Evolutionary conservation across 2,888 invertebrate genomes (phyloP).

Genomic region (Limnephilus lunatus): DNA sequence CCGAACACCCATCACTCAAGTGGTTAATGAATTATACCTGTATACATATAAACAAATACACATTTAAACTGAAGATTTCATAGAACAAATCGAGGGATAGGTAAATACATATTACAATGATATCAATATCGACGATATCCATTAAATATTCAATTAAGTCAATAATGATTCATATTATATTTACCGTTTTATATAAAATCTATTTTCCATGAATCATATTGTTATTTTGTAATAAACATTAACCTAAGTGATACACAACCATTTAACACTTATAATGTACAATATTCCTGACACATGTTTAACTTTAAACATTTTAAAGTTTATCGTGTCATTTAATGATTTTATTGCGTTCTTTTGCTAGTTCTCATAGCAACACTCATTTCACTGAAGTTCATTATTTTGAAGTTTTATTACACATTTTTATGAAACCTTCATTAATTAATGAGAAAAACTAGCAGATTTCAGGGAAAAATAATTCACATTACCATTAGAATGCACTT

Average conservation of each 20-base stretch:
- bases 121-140: background rate
- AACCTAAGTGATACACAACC: slow-evolving; percentile 60
- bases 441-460: background rate
- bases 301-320: background rate
- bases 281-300: background rate
- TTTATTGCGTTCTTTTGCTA: slow-evolving; percentile 45
- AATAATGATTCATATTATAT: background rate
- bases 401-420: background rate
- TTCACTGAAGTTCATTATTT: background rate
- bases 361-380: slow-evolving; percentile 18
- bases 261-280: slow-evolving; percentile 59
- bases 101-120: background rate
- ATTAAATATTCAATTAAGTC: background rate
- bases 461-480: background rate
- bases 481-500: background rate
- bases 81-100: background rate
- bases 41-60: background rate
- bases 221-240: slow-evolving; percentile 6
- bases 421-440: background rate
- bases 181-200: background rate
- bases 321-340: background rate
- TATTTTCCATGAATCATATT: background rate
- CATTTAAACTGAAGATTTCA: background rate
- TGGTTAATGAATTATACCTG: background rate
- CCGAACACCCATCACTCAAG: background rate